Conservation (phyloP, 2,113 vertebrate species). For the Mirza zaza region DNA sequence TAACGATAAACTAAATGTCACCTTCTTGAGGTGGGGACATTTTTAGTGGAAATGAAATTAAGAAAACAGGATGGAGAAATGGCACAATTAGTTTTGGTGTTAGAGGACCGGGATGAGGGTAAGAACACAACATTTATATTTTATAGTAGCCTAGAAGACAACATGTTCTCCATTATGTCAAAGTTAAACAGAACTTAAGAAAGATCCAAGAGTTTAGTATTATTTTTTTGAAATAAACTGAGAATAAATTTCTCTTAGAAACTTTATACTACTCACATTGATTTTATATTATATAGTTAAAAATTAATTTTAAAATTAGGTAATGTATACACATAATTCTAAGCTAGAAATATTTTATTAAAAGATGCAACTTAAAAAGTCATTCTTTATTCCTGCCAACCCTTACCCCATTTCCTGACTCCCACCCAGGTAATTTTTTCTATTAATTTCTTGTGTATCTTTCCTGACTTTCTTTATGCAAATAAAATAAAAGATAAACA, state of each 20-base stretch:
- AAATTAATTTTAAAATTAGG: neutral
- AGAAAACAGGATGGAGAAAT: neutral
- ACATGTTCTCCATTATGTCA: conserved; percentile 6
- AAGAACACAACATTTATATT: neutral
- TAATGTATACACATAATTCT: neutral
- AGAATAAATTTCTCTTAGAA: neutral
- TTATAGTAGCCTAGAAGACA: neutral
- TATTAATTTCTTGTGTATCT: neutral
- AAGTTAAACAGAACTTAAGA: neutral
- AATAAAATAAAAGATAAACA: neutral
- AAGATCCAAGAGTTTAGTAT: neutral
- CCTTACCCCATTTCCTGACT: neutral
- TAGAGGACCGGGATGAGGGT: neutral
- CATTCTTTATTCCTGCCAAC: neutral
- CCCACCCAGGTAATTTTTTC: neutral
- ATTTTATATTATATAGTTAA: neutral
- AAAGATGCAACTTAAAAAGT: neutral
- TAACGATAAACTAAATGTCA: neutral
- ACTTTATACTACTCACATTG: neutral
- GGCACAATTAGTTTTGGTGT: conserved; percentile 29
- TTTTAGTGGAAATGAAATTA: neutral
- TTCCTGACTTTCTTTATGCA: neutral
- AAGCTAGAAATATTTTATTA: neutral
- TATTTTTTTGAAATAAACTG: neutral
- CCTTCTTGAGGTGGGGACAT: neutral